Conservation (phyloP, 2,797 vertebrate species). For the Rhinogobio ventralis region DNA sequence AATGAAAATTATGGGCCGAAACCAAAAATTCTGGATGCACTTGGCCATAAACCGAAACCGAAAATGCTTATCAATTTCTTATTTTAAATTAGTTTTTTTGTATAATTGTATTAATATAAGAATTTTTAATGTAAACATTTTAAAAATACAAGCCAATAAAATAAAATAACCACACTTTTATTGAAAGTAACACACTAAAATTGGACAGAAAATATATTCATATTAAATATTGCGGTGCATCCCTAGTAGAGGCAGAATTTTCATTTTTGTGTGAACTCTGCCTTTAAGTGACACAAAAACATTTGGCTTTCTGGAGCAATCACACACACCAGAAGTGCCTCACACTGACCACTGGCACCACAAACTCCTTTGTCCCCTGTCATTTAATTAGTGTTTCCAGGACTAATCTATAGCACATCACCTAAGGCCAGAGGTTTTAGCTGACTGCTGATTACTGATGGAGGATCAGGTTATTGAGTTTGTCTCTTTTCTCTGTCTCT, state of each 20-base stretch:
- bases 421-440: conserved; percentile 34
- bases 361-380: conserved; percentile 23
- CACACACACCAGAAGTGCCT: conserved; percentile 7
- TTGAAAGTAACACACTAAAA: no score
- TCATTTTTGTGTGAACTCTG: neutral
- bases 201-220: no score
- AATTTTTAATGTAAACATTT: no score
- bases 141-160: no score
- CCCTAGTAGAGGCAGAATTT: neutral
- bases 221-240: no score
- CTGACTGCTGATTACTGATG: conserved; percentile 29
- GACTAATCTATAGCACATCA: conserved; percentile 35
- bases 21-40: no score
- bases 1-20: no score
- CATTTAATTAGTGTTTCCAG: conserved; percentile 43
- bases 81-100: no score
- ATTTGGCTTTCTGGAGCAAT: neutral
- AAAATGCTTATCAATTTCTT: no score
- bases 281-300: neutral
- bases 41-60: no score
- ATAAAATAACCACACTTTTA: no score
- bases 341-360: conserved; percentile 3
- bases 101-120: no score
- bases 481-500: conserved; percentile 36
- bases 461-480: conserved; percentile 11